Base-by-base conservation (phyloP, 1,140 invertebrate genomes). In the Lamellibrachia luymesi region DNA sequence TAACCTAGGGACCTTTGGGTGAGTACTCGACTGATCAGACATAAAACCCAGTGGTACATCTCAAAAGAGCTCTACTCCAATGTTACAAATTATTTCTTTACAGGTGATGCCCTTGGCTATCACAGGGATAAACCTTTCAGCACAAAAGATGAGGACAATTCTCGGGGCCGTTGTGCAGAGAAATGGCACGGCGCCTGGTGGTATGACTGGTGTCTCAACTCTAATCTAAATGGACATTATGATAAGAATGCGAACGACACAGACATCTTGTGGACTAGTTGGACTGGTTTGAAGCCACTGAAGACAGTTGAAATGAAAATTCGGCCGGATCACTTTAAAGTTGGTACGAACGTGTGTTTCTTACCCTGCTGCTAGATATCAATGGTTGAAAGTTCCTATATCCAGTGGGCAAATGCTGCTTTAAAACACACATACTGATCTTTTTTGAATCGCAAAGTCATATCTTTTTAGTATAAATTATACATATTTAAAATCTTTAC, bases 141-240 rank as follows among this genome's bases (percentile, higher is more conserved):
- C 38, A 93, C 93, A 13, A 2, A n/a, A 22, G 94, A 94, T 51
- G 92, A 93, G 27, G 94, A 94, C 80, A 51, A n/a, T 8, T 64
- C 92, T 17, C 10, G 50, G 13, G 52, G 50, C 4, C 93, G 52
- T 25, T 94, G 94, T 93, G 92, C 94, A 1, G 7, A 92, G 38
- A 92, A 27, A 4, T 94, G 92, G 64, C 93, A 94, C 90, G 94
- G 94, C 1, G 94, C 64, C 0, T 96, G 95, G 95, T 96, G 96
- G 95, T 96, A 94, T 94, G 95, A 94, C 90, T 95, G 94, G 50
- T 95, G 95, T 51, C 94, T 95, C 90, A 93, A 94, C 94, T 94
- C 95, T 0, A 96, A 96, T 93, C 93, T 96, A 80, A 96, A 96
- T 94, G 95, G 95, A 0, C 93, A 94, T 4, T 95, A 95, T 94